Percentiles rank a stretch among this genome's conserved stretches.
Conservation (phyloP, 2,797 vertebrate genomes). For the Calcarius lapponicus region DNA sequence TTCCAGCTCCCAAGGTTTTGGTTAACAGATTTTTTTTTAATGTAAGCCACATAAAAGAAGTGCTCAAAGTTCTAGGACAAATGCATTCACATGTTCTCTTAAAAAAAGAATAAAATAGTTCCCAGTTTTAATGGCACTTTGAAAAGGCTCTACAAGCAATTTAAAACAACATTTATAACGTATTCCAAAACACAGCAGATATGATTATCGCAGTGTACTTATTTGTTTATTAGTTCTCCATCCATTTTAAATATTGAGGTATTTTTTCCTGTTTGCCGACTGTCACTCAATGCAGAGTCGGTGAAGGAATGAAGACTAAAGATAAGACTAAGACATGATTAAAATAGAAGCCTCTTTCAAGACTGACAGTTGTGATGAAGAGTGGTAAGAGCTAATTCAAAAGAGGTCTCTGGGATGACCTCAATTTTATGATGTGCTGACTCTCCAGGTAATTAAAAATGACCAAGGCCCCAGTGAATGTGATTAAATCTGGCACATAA, state of each 20-base stretch:
- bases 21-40: not conserved
- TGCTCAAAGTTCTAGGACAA: not conserved
- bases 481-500: constrained; percentile 58
- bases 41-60: not conserved
- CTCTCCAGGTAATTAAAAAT: constrained; percentile 64
- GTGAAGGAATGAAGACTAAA: not conserved
- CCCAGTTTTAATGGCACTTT: not conserved
- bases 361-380: constrained; percentile 33
- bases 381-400: constrained; percentile 51
- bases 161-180: not conserved
- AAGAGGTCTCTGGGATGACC: constrained; percentile 32
- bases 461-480: not conserved
- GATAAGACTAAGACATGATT: not conserved
- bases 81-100: not conserved
- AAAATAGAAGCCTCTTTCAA: constrained; percentile 27
- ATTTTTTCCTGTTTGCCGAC: not conserved
- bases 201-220: not conserved
- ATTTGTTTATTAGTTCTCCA: not conserved
- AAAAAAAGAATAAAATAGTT: not conserved
- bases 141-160: not conserved
- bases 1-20: constrained; percentile 19
- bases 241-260: not conserved
- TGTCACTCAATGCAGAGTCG: not conserved
- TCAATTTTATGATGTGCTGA: constrained; percentile 62
- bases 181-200: not conserved